phyloP scores from a whole-genome alignment of 2,797 vertebrate genomes.

The Alectoris magna region DNA sequence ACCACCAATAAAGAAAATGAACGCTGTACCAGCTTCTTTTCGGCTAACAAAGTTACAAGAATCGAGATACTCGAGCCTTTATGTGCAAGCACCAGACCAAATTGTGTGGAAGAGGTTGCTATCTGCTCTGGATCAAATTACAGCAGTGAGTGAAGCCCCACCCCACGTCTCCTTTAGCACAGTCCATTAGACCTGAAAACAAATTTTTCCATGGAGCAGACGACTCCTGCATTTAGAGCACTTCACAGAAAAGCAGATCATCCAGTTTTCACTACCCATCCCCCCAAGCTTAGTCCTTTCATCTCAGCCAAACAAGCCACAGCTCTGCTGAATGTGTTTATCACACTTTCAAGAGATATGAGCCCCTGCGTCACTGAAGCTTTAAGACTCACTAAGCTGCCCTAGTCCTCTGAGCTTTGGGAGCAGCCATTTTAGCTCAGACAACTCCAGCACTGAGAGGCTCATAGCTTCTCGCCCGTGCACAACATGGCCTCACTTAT shows the following conservation, averaged over 20 bases:
- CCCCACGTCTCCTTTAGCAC: slow-evolving; percentile 89
- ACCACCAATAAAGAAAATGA: slow-evolving; percentile 70
- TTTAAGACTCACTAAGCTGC: slow-evolving; percentile 91
- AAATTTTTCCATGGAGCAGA: slow-evolving; percentile 91
- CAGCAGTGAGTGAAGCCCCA: slow-evolving; percentile 90
- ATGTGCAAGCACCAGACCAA: slow-evolving; percentile 81
- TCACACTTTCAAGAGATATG: slow-evolving; percentile 91
- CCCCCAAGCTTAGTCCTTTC: slow-evolving; percentile 85
- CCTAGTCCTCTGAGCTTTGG: slow-evolving; percentile 93
- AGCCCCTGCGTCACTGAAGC: slow-evolving; percentile 88
- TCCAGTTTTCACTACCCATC: slow-evolving; percentile 80
- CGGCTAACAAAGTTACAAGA: slow-evolving; percentile 79
- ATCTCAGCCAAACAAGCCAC: slow-evolving; percentile 87
- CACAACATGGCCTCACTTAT: slow-evolving; percentile 96
- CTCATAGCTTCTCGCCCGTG: slow-evolving; percentile 82
- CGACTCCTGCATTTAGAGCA: slow-evolving; percentile 86
- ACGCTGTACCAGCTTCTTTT: slow-evolving; percentile 74
- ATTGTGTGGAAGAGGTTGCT: slow-evolving; percentile 89
- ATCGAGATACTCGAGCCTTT: slow-evolving; percentile 81
- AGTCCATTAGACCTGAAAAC: slow-evolving; percentile 91
- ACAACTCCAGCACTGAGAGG: slow-evolving; percentile 78
- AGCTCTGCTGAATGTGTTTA: slow-evolving; percentile 90
- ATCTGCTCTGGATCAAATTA: slow-evolving; percentile 96
- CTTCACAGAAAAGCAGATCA: slow-evolving; percentile 84
- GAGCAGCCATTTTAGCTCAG: slow-evolving; percentile 99